phyloP scores from a whole-genome alignment of 2,113 vertebrate genomes.

The Heliornis fulica region DNA sequence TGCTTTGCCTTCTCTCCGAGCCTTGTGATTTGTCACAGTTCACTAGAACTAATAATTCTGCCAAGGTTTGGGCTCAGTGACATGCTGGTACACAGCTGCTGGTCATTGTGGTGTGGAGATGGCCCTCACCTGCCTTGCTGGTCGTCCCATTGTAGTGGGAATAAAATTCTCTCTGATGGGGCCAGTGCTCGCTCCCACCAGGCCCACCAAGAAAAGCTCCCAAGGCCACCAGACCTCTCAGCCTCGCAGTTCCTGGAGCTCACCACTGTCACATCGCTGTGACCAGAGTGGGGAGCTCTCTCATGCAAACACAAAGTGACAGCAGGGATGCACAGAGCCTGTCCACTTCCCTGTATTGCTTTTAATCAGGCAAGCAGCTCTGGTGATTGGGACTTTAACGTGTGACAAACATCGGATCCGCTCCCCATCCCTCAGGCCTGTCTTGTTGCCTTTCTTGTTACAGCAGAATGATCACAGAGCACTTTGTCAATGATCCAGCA shows the following conservation, averaged over 20 bases:
- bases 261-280: neutral
- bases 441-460: slow-evolving; percentile 33
- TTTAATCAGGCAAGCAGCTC: slow-evolving; percentile 20
- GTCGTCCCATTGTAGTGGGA: no score
- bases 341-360: neutral
- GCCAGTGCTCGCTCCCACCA: neutral
- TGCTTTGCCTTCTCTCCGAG: neutral
- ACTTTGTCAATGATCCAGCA: slow-evolving; percentile 39
- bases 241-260: neutral
- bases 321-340: neutral
- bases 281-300: neutral
- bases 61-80: neutral
- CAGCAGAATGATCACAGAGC: slow-evolving; percentile 29
- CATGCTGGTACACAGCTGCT: neutral
- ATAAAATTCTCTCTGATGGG: neutral
- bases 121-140: neutral
- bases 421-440: slow-evolving; percentile 17
- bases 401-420: slow-evolving; percentile 32
- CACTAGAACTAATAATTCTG: neutral
- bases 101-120: neutral
- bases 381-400: slow-evolving; percentile 30
- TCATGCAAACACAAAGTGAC: neutral
- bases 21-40: neutral
- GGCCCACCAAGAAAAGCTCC: neutral
- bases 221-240: neutral